Percentiles rank a stretch among this genome's conserved stretches.
Conservation (phyloP, 2,113 vertebrate species). For the Acanthochromis polyacanthus region DNA sequence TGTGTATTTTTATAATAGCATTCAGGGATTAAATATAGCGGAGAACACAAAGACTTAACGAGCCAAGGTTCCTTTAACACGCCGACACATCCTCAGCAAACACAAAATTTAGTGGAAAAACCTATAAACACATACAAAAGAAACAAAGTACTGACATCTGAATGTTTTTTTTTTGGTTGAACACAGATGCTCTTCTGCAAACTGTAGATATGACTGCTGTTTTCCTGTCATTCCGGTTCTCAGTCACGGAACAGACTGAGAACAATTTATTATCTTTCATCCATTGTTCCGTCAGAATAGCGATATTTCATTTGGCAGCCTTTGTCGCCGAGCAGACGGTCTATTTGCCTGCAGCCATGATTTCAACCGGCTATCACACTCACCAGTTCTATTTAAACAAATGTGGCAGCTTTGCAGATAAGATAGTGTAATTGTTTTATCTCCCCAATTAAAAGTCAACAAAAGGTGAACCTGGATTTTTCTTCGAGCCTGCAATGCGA, state of each 20-base stretch:
- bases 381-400: not conserved
- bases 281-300: conserved; percentile 8
- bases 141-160: not conserved
- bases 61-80: not conserved
- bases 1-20: too few species aligned
- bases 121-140: not conserved
- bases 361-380: conserved; percentile 12
- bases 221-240: conserved; percentile 4
- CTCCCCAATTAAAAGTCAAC: conserved; percentile 3
- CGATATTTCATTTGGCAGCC: conserved; percentile 23
- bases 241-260: not conserved
- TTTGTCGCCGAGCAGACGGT: not conserved
- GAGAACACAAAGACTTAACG: too few species aligned
- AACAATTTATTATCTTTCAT: conserved; percentile 26
- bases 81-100: not conserved
- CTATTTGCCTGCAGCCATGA: not conserved
- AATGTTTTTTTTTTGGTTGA: not conserved
- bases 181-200: conserved; percentile 10
- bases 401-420: not conserved
- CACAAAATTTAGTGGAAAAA: not conserved
- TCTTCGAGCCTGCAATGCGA: too few species aligned
- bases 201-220: conserved; percentile 28
- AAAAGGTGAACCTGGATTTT: not conserved
- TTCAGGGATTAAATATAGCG: too few species aligned
- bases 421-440: not conserved